A percentile compares a stretch with the other conserved stretches of the same genome.
Conservation (phyloP, 2,888 invertebrate genomes). For the Aphodius granarius region DNA sequence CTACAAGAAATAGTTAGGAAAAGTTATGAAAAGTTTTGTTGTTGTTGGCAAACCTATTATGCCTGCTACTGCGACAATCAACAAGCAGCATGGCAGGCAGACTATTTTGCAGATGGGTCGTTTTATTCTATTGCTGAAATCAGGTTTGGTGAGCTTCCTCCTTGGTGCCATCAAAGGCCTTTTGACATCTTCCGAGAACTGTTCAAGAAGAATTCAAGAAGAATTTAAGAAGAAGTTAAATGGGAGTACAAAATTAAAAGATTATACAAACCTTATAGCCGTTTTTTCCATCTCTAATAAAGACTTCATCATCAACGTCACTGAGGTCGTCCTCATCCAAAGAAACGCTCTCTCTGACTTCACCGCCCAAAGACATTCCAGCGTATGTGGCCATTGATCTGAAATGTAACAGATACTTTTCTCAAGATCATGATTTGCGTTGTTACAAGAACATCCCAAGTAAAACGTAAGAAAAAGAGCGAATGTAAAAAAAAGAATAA, state of each 20-base stretch:
- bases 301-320: slow-evolving; percentile 78
- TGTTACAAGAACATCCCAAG: too few species aligned
- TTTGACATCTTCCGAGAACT: slow-evolving; percentile 69
- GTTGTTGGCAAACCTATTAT: slow-evolving; percentile 54
- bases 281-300: slow-evolving; percentile 71
- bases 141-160: slow-evolving; percentile 58
- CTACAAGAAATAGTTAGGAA: slow-evolving; percentile 51
- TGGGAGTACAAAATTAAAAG: not conserved
- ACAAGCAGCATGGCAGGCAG: slow-evolving; percentile 69
- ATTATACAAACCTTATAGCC: slow-evolving; percentile 57
- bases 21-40: too few species aligned
- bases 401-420: too few species aligned
- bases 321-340: slow-evolving; percentile 73
- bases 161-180: slow-evolving; percentile 75
- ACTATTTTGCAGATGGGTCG: slow-evolving; percentile 60
- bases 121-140: slow-evolving; percentile 57
- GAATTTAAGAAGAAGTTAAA: slow-evolving; percentile 17
- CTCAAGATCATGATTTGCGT: too few species aligned
- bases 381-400: slow-evolving; percentile 65
- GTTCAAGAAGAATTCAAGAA: slow-evolving; percentile 20
- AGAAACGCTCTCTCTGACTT: slow-evolving; percentile 64
- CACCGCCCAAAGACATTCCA: slow-evolving; percentile 61
- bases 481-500: not conserved
- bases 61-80: slow-evolving; percentile 61
- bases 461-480: too few species aligned